phyloP scores from a whole-genome alignment of 2,113 vertebrate species.

The Hemibagrus wyckioides region DNA sequence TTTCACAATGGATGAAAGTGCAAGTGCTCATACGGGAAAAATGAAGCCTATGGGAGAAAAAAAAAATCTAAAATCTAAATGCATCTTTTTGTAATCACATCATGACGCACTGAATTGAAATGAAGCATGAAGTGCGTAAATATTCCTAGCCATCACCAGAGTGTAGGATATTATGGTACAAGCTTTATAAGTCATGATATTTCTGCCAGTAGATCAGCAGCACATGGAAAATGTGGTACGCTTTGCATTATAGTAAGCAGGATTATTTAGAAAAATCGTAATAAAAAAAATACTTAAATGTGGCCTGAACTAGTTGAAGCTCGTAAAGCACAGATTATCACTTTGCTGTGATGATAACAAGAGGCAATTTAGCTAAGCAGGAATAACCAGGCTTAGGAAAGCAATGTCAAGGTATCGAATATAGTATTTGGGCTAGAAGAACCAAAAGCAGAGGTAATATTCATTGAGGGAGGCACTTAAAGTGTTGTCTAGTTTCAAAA shows the following conservation, averaged over 20 bases:
- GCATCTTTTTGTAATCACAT: neutral
- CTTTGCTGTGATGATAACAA: neutral
- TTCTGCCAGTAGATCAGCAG: neutral
- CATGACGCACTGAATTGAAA: neutral
- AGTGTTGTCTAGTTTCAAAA: slow-evolving; percentile 24
- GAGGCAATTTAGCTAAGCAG: neutral
- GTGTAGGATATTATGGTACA: neutral
- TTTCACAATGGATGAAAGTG: slow-evolving; percentile 7
- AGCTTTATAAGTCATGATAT: neutral
- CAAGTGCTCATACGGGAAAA: neutral
- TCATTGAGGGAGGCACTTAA: slow-evolving; percentile 13
- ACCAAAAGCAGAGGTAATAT: slow-evolving; percentile 24
- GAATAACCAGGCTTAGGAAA: neutral
- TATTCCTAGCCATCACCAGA: neutral
- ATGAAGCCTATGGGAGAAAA: neutral
- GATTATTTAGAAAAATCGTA: neutral
- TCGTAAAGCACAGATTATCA: neutral
- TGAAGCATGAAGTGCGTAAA: neutral
- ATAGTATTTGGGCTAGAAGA: neutral
- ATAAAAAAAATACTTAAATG: neutral
- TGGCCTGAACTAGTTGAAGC: neutral
- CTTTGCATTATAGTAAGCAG: neutral
- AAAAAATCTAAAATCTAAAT: slow-evolving; percentile 13
- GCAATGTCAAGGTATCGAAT: neutral
- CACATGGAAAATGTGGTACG: neutral